Evolutionary conservation across 2,797 vertebrate genomes (phyloP), one percentile per base, ranked within the genome.

Genomic region (Siniperca undulata): DNA sequence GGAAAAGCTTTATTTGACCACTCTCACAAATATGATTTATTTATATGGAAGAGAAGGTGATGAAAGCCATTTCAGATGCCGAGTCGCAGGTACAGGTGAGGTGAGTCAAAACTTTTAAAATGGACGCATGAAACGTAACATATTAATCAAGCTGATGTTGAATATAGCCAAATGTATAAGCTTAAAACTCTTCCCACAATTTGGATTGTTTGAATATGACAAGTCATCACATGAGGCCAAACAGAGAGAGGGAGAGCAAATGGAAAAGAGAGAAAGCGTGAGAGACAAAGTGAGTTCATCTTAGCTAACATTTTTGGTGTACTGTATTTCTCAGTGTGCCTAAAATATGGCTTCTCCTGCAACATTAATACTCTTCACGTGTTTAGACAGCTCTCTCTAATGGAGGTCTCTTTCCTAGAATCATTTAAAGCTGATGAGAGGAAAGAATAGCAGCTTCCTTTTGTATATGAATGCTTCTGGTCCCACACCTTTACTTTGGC

Each of bases 401-500:
- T 82, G 80, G 90, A 75, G 20, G 81, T 77, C 71, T 88, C 83
- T 89, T 93, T 93, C 89, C 93, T 85, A 91, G 94, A 93, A 80
- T 86, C 77, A 87, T 93, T 91, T 82, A 7, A 87, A 89, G 58
- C 86, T 67, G 88, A 94, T 87, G 89, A 92, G 85, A 89, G 89
- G 92, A 93, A 95, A 93, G 92, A 89, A 88, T 81, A 86, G 81
- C 74, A 48, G 92, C 86, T 94, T 95, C 94, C 95, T 94, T 87
- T 92, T 83, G 78, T 66, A 85, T 70, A 82, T 86, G 84, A 92
- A 85, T 62, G 90, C 90, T 91, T 94, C 90, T 93, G 89, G 88
- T 93, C 88, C 94, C 93, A 91, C 55, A 59, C 94, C 95, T 96
- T 95, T 96, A 93, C 90, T 92, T 95, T 87, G 84, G 93, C 95